Evolutionary conservation across 2,113 vertebrate genomes (phyloP), one percentile per base, ranked within the genome.

Genomic region (Tychaedon coryphoeus): DNA sequence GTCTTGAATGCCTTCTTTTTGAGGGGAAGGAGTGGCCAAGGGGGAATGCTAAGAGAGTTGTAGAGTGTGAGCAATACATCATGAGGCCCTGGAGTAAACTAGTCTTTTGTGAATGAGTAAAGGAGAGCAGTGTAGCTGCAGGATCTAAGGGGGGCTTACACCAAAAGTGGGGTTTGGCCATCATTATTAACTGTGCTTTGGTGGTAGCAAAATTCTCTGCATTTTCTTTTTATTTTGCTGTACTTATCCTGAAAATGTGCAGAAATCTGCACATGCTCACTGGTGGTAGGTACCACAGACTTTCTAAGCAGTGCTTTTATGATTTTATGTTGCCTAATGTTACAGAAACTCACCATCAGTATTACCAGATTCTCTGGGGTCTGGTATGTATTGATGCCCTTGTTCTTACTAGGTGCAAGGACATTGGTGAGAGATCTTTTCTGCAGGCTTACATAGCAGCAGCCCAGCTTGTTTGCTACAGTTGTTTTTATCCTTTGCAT

Each of bases 401-500:
- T 90, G 69, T 57, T 76, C 54, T 74, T 93, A 40, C 36, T 60
- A 18, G 34, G 43, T 90, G 67, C 69, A 95, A 93, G 90, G 88
- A 42, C 82, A 26, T 28, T 45, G 48, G 40, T 14, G 60, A 86
- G 88, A 64, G 40, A 62, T 40, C 45, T 57, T 45, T 81, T 60
- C 82, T 82, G 54, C 69, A 67, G 53, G 65, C 69, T 87, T 61
- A 62, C 61, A 12, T 12, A 62, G 82, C 57, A 91, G 81, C 70
- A 78, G 40, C 61, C 18, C 64, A 67, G 56, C 56, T 84, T 95
- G 76, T 75, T 80, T 74, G 43, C 71, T 86, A 18, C 22, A 48
- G 48, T 80, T 94, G 82, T 56, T 88, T 90, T 90, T 90, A 83
- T 92, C 82, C 53, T 84, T 78, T 81, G 36, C 82, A 88, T 92